Evolutionary conservation across 2,113 vertebrate species (phyloP).

Genomic region (Chaetodon auriga): DNA sequence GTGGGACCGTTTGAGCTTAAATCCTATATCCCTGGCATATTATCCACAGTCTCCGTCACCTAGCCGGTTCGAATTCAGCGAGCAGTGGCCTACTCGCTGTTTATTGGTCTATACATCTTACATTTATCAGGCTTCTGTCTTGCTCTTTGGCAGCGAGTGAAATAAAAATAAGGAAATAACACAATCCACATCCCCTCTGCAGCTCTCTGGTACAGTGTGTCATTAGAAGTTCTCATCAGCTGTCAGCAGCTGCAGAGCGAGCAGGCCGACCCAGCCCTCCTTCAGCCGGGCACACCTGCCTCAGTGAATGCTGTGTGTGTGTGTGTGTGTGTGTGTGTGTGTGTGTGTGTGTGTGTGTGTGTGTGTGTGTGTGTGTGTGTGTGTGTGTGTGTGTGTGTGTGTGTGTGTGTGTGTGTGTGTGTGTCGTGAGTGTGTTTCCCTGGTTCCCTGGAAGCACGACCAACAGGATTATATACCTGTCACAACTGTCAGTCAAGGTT

Average conservation of each 20-base stretch:
- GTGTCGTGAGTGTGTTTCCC: constrained; percentile 35
- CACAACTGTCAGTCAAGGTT: constrained; percentile 76
- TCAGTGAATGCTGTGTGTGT: constrained; percentile 30
- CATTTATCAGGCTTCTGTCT: constrained; percentile 37
- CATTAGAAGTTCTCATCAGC: constrained; percentile 49
- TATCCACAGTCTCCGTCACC: constrained; percentile 18
- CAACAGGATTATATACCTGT: constrained; percentile 75
- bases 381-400: background rate
- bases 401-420: background rate
- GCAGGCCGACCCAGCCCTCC: constrained; percentile 7
- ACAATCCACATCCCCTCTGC: background rate
- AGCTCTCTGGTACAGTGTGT: constrained; percentile 21
- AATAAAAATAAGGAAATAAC: constrained; percentile 46
- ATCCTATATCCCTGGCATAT: constrained; percentile 24
- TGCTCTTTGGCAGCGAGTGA: background rate
- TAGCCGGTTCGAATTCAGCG: constrained; percentile 11
- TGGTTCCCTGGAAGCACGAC: constrained; percentile 38
- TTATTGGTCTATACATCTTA: constrained; percentile 48
- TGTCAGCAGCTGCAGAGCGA: constrained; percentile 30
- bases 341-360: constrained; percentile 40
- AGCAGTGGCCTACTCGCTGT: background rate
- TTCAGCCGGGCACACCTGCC: constrained; percentile 46
- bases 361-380: background rate
- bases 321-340: constrained; percentile 4
- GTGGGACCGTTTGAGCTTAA: constrained; percentile 43